Evolutionary conservation across 2,888 invertebrate genomes (phyloP).

Genomic region (Xanthostigma xanthostigma): DNA sequence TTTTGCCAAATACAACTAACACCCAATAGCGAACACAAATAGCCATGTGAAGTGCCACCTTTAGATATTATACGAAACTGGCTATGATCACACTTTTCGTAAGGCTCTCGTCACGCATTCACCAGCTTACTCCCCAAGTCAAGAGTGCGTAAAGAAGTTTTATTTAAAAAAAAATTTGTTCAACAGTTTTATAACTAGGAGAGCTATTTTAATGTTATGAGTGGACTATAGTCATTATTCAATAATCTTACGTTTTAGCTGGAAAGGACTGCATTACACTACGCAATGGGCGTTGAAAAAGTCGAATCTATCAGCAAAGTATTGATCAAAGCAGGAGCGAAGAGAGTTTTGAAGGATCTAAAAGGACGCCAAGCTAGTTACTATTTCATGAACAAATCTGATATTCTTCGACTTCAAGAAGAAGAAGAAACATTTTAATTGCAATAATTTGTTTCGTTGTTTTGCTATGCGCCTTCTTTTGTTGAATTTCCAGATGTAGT

Average conservation of each 20-base stretch:
- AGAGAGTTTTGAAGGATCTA: constrained; percentile 69
- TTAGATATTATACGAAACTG: too few relatives aligned
- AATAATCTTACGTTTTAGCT: constrained; percentile 36
- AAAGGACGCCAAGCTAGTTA: constrained; percentile 81
- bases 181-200: neutral
- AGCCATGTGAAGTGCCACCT: too few relatives aligned
- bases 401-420: constrained; percentile 68
- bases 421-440: constrained; percentile 55
- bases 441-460: too few relatives aligned
- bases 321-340: constrained; percentile 69
- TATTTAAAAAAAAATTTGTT: neutral
- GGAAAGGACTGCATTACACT: constrained; percentile 77
- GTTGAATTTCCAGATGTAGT: too few relatives aligned
- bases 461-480: too few relatives aligned
- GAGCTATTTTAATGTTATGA: too few relatives aligned
- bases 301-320: constrained; percentile 69
- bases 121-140: too few relatives aligned
- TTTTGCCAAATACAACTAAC: too few relatives aligned
- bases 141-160: too few relatives aligned
- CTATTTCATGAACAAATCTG: constrained; percentile 85
- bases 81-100: too few relatives aligned
- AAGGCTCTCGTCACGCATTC: too few relatives aligned
- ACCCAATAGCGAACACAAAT: too few relatives aligned
- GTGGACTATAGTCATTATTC: neutral
- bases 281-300: constrained; percentile 78